These are phyloP conservation scores for Larimichthys crocea DNA, from an alignment of 2,113 vertebrate species.

Conservation along the genomic window DNA sequence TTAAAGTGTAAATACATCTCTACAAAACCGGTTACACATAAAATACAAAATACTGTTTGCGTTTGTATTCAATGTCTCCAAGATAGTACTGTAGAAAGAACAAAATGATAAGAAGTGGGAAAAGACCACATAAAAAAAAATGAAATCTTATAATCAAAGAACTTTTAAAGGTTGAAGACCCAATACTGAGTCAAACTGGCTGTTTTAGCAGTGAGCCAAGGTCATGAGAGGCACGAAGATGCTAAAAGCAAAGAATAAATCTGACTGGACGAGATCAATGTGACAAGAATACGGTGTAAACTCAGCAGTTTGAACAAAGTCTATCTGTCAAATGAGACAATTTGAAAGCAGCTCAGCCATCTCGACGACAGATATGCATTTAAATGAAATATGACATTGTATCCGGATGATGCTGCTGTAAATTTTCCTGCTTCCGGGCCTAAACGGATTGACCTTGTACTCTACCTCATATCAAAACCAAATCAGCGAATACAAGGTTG, in stretches of 20 bases:
- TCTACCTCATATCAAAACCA: background rate
- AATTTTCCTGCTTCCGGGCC: background rate
- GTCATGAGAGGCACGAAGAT: slow-evolving; percentile 26
- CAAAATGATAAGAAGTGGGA: background rate
- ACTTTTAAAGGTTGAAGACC: background rate
- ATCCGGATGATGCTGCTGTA: slow-evolving; percentile 2
- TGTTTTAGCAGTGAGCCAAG: slow-evolving; percentile 4
- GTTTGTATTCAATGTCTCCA: background rate
- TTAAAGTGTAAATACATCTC: background rate
- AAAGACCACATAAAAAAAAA: background rate
- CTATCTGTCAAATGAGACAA: slow-evolving; percentile 35
- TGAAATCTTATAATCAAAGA: background rate
- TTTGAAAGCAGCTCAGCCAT: slow-evolving; percentile 29
- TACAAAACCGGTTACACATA: background rate
- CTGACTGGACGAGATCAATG: slow-evolving; percentile 6
- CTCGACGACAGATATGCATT: background rate
- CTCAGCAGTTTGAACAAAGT: slow-evolving; percentile 15
- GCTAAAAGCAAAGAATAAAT: slow-evolving; percentile 40
- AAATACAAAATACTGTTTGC: background rate
- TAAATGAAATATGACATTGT: slow-evolving; percentile 28
- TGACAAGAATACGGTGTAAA: slow-evolving; percentile 18
- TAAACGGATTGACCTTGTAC: slow-evolving; percentile 37
- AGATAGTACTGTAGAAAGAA: background rate
- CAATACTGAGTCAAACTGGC: background rate
- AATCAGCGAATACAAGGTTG: background rate